Percentiles rank a stretch among this genome's conserved stretches.
phyloP scores from a whole-genome alignment of 2,113 vertebrate genomes.

The Cryptoleucopteryx plumbea region DNA sequence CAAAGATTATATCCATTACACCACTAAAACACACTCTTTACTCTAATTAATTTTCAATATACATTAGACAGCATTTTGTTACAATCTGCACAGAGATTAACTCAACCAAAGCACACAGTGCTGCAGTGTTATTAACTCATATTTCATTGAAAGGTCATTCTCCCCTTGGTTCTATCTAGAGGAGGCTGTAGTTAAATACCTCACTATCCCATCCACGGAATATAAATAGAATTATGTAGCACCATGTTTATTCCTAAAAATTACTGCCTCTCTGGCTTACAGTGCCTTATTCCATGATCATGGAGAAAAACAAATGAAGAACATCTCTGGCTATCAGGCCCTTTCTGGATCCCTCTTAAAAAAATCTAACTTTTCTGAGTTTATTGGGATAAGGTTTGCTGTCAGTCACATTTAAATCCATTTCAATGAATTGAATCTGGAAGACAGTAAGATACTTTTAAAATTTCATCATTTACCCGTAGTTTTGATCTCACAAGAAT shows the following conservation, averaged over 20 bases:
- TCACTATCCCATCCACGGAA: constrained; percentile 1
- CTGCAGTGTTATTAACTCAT: constrained; percentile 54
- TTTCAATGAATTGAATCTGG: background rate
- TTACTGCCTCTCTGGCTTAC: background rate
- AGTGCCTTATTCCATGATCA: background rate
- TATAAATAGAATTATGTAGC: background rate
- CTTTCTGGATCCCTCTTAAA: background rate
- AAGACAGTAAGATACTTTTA: background rate
- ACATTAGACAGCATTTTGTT: constrained; percentile 55
- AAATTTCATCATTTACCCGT: background rate
- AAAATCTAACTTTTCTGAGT: background rate
- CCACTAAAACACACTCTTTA: constrained; percentile 18
- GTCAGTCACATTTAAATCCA: background rate
- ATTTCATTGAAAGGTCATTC: constrained; percentile 64
- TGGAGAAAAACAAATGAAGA: background rate
- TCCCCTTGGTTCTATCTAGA: constrained; percentile 28
- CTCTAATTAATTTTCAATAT: constrained; percentile 63
- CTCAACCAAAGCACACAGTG: background rate
- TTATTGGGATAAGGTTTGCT: background rate
- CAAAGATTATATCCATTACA: constrained; percentile 37
- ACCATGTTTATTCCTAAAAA: background rate
- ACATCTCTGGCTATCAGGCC: background rate
- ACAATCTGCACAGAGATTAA: constrained; percentile 43
- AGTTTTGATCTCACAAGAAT: background rate
- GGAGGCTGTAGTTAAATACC: constrained; percentile 28